These are phyloP conservation scores for Hippopotamus amphibius DNA, from an alignment of 2,113 vertebrate genomes.

Conservation along the genomic window DNA sequence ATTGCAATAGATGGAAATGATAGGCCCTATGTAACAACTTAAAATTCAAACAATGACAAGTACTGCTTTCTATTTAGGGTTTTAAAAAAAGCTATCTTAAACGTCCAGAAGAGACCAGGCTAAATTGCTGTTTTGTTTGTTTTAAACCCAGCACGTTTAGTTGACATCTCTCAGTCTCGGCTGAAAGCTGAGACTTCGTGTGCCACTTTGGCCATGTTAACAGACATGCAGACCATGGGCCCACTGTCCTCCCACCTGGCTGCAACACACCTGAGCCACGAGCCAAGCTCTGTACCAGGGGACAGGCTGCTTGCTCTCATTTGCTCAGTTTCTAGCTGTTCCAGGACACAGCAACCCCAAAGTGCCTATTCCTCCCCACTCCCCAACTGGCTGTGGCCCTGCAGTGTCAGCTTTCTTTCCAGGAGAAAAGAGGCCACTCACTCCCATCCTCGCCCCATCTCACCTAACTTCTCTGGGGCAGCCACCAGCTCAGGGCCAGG, in stretches of 20 bases:
- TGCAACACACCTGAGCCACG: accelerated
- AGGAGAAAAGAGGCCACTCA: neutral
- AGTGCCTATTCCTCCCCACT: neutral
- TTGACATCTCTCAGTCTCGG: neutral
- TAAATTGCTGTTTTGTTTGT: neutral
- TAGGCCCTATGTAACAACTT: neutral
- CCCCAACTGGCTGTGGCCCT: neutral
- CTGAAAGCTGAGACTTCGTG: neutral
- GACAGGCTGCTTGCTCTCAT: neutral
- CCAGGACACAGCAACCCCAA: neutral
- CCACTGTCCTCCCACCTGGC: neutral
- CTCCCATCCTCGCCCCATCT: neutral
- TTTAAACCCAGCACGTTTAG: neutral
- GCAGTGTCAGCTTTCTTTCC: neutral
- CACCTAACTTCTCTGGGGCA: neutral
- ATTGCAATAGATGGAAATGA: neutral
- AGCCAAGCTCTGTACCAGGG: neutral
- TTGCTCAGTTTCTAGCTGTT: neutral
- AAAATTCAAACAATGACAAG: slow-evolving; percentile 32
- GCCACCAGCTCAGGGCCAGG: neutral
- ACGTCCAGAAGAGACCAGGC: neutral
- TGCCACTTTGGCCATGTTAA: neutral
- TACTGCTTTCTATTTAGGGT: neutral
- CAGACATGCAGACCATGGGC: accelerated
- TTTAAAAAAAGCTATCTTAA: neutral